phyloP scores from a whole-genome alignment of 2,888 invertebrate genomes.

The Glyphotaelius pellucidus region DNA sequence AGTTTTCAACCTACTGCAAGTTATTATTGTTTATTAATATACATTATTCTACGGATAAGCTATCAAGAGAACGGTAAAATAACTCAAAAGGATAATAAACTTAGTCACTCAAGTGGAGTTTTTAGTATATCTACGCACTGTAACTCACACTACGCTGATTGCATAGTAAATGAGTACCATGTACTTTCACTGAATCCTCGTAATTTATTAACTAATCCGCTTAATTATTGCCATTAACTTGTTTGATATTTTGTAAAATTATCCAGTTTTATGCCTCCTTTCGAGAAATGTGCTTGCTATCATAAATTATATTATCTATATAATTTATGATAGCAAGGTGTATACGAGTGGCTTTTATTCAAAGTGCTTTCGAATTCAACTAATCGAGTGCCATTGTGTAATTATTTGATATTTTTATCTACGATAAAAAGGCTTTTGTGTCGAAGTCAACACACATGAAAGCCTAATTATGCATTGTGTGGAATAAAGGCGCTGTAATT shows the following conservation, averaged over 20 bases:
- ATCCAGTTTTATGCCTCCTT: background rate
- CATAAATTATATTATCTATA: background rate
- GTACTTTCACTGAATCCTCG: background rate
- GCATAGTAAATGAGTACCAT: too few relatives aligned
- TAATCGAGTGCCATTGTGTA: background rate
- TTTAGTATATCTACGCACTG: too few relatives aligned
- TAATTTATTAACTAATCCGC: background rate
- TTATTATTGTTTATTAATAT: too few relatives aligned
- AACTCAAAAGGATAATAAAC: too few relatives aligned
- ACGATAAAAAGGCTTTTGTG: background rate
- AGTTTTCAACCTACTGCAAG: too few relatives aligned
- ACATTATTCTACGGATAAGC: too few relatives aligned
- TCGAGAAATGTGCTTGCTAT: background rate
- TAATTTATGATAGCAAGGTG: too few relatives aligned
- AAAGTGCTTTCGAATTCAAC: background rate
- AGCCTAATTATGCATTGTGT: background rate
- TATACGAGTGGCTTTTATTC: background rate
- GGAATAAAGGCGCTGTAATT: background rate
- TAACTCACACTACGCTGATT: too few relatives aligned
- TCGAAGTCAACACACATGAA: slow-evolving; percentile 2
- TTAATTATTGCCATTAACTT: background rate
- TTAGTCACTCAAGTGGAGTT: too few relatives aligned
- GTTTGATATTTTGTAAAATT: background rate
- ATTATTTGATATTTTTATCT: background rate
- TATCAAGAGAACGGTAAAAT: too few relatives aligned